phyloP scores from a whole-genome alignment of 2,888 invertebrate genomes.

The Trissolcus brochymenae region DNA sequence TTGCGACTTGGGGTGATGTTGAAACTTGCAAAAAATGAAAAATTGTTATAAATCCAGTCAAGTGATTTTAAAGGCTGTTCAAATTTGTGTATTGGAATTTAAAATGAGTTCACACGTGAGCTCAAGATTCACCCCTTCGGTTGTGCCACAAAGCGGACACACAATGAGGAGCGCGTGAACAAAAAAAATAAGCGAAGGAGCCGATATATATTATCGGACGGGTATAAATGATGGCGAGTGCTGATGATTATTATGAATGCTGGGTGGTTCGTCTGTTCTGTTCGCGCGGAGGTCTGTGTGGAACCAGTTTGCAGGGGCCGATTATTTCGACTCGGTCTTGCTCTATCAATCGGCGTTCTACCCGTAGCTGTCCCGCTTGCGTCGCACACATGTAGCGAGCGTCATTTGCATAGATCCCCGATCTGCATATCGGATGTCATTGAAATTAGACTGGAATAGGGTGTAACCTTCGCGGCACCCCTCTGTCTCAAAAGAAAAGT shows the following conservation, averaged over 20 bases:
- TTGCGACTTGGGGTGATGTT: too few species aligned
- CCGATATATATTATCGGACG: slow-evolving; percentile 71
- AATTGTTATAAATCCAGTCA: neutral
- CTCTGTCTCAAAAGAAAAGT: slow-evolving; percentile 54
- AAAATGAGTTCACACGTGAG: slow-evolving; percentile 47
- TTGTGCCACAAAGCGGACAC: slow-evolving; percentile 58
- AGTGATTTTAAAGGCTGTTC: neutral
- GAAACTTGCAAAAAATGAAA: too few species aligned
- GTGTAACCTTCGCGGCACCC: slow-evolving; percentile 57
- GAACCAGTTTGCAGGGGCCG: slow-evolving; percentile 64
- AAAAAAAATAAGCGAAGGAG: slow-evolving; percentile 62
- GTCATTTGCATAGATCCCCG: slow-evolving; percentile 74
- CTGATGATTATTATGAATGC: slow-evolving; percentile 52
- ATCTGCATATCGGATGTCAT: slow-evolving; percentile 76
- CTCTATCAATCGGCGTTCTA: slow-evolving; percentile 28
- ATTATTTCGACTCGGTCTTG: slow-evolving; percentile 49
- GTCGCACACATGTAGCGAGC: slow-evolving; percentile 51
- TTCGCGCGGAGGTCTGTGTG: slow-evolving; percentile 47
- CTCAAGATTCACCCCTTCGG: slow-evolving; percentile 53
- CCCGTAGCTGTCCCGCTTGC: slow-evolving; percentile 31
- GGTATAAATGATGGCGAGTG: slow-evolving; percentile 60
- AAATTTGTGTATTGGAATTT: slow-evolving; percentile 13
- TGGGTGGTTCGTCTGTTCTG: slow-evolving; percentile 58
- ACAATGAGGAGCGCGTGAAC: slow-evolving; percentile 61
- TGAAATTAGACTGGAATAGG: slow-evolving; percentile 72